Base-by-base conservation (phyloP, 2,888 invertebrate species). In the Trachelus iudaicus region DNA sequence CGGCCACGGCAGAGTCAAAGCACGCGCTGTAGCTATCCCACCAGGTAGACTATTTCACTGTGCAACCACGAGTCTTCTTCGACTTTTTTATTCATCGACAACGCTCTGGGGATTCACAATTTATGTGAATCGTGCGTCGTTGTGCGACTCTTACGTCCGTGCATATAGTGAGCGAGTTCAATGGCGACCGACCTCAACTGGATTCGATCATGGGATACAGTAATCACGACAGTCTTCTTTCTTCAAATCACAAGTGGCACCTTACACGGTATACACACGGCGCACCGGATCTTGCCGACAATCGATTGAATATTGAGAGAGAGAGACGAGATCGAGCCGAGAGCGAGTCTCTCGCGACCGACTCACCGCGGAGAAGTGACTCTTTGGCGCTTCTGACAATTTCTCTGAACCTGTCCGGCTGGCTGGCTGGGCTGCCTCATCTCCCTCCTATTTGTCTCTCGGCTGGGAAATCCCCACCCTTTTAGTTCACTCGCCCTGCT, bases 341-440 rank as follows among this genome's bases (percentile, higher is more conserved):
- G 71, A 71, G 33, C 68, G 75, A 79, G 73, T 82, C 81, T 81
- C 80, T 56, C 78, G 79, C 78, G 81, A 78, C 78, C 86, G 84
- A 83, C 82, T 83, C 81, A 82, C 87, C 84, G 83, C 82, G 82
- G 83, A 86, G 86, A 86, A 87, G 85, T 88, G 86, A 87, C 86
- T 85, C 83, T 81, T 77, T 79, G 76, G 78, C 79, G 83, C 82
- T 81, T 85, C 87, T 85, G 85, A 88, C 85, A 87, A 87, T 86
- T 88, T 86, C 87, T 88, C 88, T 87, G 83, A 83, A 85, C 82
- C 87, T 85, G 87, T 84, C 83, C 73, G 77, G 35, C 74, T 30
- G 83, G 81, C 81, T 81, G 80, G 56, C 56, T 56, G 56, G 56
- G 56, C 81, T 78, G 78, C 81, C 84, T 83, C 86, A 87, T 88